These are phyloP conservation scores for Amphilophus citrinellus DNA, from an alignment of 2,113 vertebrate species.

Conservation along the genomic window DNA sequence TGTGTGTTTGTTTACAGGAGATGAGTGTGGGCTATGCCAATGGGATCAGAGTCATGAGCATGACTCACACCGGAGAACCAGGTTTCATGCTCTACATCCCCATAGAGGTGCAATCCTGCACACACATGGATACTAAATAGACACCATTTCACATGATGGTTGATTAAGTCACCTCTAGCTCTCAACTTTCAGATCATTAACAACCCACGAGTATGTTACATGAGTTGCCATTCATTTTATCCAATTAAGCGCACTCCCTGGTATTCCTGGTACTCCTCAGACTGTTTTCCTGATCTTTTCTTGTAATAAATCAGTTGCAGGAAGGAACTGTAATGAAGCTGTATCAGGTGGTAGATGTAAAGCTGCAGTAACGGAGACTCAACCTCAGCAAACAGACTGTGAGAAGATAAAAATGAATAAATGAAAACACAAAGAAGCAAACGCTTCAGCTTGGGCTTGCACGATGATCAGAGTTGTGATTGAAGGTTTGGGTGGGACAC, in stretches of 20 bases:
- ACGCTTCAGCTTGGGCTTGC: background rate
- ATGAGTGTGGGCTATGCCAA: slow-evolving; percentile 99
- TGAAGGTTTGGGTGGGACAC: background rate
- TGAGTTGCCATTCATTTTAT: background rate
- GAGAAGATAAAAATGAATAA: background rate
- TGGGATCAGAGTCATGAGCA: slow-evolving; percentile 98
- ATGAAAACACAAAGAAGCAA: background rate
- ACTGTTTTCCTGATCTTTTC: background rate
- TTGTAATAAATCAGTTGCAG: background rate
- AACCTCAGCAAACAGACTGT: background rate
- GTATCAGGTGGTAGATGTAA: background rate
- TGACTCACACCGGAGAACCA: slow-evolving; percentile 98
- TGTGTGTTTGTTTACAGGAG: slow-evolving; percentile 83
- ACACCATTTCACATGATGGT: background rate
- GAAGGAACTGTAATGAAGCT: background rate
- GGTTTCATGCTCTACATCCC: slow-evolving; percentile 99
- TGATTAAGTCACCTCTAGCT: background rate
- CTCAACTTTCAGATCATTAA: background rate
- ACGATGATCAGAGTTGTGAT: background rate
- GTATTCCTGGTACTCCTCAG: background rate
- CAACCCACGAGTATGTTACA: background rate
- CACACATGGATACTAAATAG: background rate
- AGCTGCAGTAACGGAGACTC: background rate
- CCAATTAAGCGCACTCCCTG: too few relatives aligned
- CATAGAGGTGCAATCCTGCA: slow-evolving; percentile 87